Percentiles rank a stretch among this genome's conserved stretches.
Evolutionary conservation across 2,113 vertebrate species (phyloP).

Genomic region (Phaethornis superciliosus): DNA sequence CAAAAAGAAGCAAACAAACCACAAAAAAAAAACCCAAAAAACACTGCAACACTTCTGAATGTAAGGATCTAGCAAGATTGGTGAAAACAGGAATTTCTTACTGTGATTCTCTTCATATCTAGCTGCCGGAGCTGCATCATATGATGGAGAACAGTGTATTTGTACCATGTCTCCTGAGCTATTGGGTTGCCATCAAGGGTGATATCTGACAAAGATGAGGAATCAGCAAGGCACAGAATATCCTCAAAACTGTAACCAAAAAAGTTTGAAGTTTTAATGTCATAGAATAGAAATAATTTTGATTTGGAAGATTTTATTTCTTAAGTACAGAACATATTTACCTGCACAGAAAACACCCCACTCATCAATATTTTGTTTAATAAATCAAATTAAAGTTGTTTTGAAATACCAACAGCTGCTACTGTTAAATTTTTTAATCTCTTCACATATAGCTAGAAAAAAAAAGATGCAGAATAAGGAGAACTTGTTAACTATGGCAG

Average conservation of each 20-base stretch:
- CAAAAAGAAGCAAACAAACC: too few species aligned
- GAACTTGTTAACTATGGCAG: neutral
- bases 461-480: neutral
- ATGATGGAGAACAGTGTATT: slow-evolving; percentile 91
- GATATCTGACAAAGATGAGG: slow-evolving; percentile 89
- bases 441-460: neutral
- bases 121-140: slow-evolving; percentile 97
- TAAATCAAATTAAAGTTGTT: neutral
- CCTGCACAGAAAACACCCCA: neutral
- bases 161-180: slow-evolving; percentile 99
- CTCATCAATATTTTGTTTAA: neutral
- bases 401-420: neutral
- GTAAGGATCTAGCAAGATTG: neutral
- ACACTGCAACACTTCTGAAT: neutral
- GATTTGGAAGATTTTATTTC: slow-evolving; percentile 5
- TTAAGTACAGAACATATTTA: neutral
- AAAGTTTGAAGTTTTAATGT: slow-evolving; percentile 59
- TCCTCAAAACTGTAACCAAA: slow-evolving; percentile 85
- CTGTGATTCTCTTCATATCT: slow-evolving; percentile 98
- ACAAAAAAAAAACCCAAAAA: neutral
- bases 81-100: slow-evolving; percentile 73
- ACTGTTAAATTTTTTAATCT: neutral
- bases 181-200: slow-evolving; percentile 98
- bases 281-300: neutral
- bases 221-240: slow-evolving; percentile 90